Conservation (phyloP, 2,888 invertebrate genomes). For the Nemapogon koenigi region DNA sequence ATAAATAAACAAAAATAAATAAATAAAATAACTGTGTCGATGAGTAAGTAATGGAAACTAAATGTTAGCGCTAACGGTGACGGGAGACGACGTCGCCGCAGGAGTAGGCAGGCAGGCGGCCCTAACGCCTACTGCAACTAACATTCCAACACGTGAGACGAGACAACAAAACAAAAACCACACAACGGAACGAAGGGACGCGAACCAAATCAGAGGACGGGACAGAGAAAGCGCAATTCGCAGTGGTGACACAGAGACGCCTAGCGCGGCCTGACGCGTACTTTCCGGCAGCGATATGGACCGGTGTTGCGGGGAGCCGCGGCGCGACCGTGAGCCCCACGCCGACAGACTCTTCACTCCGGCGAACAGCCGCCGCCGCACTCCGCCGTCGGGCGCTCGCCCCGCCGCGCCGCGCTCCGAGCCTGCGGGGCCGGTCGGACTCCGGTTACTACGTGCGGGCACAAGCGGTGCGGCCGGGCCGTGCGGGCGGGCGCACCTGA, state of each 20-base stretch:
- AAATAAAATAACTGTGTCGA: not conserved
- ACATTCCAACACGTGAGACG: constrained; percentile 52
- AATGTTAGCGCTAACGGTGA: not conserved
- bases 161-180: constrained; percentile 33
- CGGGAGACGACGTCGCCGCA: not conserved
- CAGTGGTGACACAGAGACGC: constrained; percentile 45
- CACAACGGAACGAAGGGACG: constrained; percentile 52
- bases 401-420: constrained; percentile 44
- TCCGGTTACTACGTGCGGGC: constrained; percentile 2
- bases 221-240: constrained; percentile 47
- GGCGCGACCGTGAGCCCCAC: constrained; percentile 72
- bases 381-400: constrained; percentile 65
- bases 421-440: constrained; percentile 36
- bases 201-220: constrained; percentile 44
- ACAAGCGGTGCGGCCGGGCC: constrained; percentile 29
- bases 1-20: constrained; percentile 1
- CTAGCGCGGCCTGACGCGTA: constrained; percentile 65
- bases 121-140: constrained; percentile 31
- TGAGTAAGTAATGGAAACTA: not conserved
- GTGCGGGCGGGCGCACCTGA: constrained; percentile 67
- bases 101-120: not conserved
- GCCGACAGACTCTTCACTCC: constrained; percentile 82
- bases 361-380: constrained; percentile 79
- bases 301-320: constrained; percentile 77
- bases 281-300: constrained; percentile 89